phyloP scores from a whole-genome alignment of 1,140 invertebrate genomes.

The Lucilia sericata region DNA sequence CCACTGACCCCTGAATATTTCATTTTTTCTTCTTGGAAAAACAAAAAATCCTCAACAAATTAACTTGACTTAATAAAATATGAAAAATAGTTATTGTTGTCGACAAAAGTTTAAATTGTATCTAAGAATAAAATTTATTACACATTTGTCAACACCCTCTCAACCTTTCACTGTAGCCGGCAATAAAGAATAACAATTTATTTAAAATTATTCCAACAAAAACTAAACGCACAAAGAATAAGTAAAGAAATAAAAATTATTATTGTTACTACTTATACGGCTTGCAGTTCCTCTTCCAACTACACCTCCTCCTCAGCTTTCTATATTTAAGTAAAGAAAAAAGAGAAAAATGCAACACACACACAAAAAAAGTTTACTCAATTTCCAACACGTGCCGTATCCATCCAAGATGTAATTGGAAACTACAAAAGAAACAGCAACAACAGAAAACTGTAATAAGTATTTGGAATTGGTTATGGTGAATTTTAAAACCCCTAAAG shows the following conservation, averaged over 20 bases:
- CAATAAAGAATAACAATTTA: conserved; percentile 13
- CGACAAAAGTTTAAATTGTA: too few species aligned
- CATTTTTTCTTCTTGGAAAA: too few species aligned
- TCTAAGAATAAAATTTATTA: neutral
- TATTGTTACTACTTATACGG: too few species aligned
- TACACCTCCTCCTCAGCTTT: neutral
- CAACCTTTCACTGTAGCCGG: neutral
- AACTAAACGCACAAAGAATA: neutral
- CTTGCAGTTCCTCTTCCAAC: neutral
- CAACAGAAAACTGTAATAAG: too few species aligned
- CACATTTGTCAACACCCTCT: conserved; percentile 2
- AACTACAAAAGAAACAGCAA: neutral
- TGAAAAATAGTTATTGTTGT: too few species aligned
- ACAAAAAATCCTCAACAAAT: too few species aligned
- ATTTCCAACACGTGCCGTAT: conserved; percentile 4
- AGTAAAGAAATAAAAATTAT: too few species aligned
- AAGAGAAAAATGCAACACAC: neutral
- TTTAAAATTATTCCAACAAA: neutral
- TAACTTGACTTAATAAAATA: too few species aligned
- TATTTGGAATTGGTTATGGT: too few species aligned
- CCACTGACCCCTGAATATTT: too few species aligned
- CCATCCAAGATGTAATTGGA: neutral
- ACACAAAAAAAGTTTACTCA: neutral
- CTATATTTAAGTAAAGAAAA: neutral
- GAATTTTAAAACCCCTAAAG: too few species aligned